A percentile compares a stretch with the other conserved stretches of the same genome.
Evolutionary conservation across 2,113 vertebrate genomes (phyloP).

Genomic region (Bambusicola thoracicus): DNA sequence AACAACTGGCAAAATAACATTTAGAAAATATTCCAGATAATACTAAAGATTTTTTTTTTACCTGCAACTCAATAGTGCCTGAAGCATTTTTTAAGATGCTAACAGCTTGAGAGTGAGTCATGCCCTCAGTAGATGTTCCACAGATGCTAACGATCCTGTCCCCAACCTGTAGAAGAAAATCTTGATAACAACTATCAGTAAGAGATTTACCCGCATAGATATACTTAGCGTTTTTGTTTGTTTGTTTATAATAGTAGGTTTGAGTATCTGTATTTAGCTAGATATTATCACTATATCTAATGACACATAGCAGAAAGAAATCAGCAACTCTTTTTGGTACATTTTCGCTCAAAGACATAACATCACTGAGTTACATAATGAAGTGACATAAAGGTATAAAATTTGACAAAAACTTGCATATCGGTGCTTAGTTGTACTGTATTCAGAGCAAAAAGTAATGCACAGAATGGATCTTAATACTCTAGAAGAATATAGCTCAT

Average conservation of each 20-base stretch:
- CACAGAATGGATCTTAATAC: background rate
- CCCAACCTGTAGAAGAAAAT: slow-evolving; percentile 84
- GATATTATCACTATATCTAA: background rate
- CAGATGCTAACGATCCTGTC: slow-evolving; percentile 93
- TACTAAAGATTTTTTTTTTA: slow-evolving; percentile 56
- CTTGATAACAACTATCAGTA: background rate
- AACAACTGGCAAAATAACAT: background rate
- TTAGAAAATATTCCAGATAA: slow-evolving; percentile 23
- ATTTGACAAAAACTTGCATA: background rate
- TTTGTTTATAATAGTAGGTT: background rate
- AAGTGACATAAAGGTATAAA: background rate
- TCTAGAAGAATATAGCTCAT: background rate
- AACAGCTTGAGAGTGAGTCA: slow-evolving; percentile 95
- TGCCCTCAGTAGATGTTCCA: slow-evolving; percentile 88
- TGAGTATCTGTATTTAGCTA: background rate
- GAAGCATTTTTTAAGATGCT: slow-evolving; percentile 89
- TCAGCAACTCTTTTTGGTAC: background rate
- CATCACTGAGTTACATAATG: background rate
- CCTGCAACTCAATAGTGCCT: slow-evolving; percentile 91
- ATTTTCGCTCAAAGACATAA: background rate
- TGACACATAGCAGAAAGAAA: background rate
- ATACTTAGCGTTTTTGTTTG: background rate
- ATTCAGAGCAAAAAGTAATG: background rate
- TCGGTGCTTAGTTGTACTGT: background rate
- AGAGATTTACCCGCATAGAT: background rate